phyloP scores from a whole-genome alignment of 2,113 vertebrate species.

The Psittacara wagleri region DNA sequence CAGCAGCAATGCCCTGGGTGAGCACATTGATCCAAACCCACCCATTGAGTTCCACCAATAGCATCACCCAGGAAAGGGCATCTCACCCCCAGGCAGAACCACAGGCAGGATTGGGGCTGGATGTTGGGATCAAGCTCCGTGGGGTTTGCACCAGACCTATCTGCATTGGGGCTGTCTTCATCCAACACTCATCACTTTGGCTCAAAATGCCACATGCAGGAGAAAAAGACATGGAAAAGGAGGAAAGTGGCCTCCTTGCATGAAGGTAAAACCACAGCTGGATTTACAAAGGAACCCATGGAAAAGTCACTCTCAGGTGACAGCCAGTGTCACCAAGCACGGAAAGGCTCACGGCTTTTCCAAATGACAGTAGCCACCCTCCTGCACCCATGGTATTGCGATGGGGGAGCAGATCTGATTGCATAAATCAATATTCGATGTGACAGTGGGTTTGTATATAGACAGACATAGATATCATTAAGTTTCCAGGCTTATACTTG shows the following conservation, averaged over 20 bases:
- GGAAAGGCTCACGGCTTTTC: neutral
- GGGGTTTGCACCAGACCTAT: neutral
- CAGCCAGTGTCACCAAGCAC: neutral
- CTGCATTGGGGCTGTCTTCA: neutral
- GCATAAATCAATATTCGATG: neutral
- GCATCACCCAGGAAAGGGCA: neutral
- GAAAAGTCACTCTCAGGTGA: neutral
- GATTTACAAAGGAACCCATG: neutral
- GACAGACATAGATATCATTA: neutral
- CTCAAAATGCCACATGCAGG: neutral
- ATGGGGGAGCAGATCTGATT: rapidly evolving
- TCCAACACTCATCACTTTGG: rapidly evolving
- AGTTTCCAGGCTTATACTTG: neutral
- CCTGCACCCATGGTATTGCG: rapidly evolving
- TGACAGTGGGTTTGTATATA: rapidly evolving
- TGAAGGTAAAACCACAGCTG: rapidly evolving
- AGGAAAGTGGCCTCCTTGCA: neutral
- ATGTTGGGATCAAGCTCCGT: rapidly evolving
- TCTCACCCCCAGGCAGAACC: rapidly evolving
- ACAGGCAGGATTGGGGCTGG: rapidly evolving
- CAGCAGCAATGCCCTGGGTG: neutral
- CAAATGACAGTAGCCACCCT: rapidly evolving
- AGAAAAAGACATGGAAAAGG: neutral
- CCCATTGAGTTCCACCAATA: neutral
- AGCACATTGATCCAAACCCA: neutral